Evolutionary conservation across 1,140 invertebrate genomes (phyloP).

Genomic region (Lepidurus couesii): DNA sequence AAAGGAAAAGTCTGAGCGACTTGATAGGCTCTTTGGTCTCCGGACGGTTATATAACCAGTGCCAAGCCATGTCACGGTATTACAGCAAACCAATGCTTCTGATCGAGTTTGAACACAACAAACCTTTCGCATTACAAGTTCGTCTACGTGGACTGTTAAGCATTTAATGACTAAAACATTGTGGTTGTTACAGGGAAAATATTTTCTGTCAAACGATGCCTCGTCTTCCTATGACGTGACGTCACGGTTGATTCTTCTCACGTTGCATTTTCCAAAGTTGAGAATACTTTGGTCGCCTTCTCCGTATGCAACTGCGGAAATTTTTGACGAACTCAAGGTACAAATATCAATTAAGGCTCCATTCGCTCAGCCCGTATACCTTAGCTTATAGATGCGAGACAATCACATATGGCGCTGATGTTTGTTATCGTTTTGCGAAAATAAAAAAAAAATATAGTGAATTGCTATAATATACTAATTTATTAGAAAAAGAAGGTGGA

Average conservation of each 20-base stretch:
- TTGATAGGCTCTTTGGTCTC: conserved; percentile 91
- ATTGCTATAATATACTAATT: conserved; percentile 9
- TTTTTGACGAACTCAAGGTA: conserved; percentile 71
- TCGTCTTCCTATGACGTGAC: conserved; percentile 67
- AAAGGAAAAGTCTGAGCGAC: conserved; percentile 96
- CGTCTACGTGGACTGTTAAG: not conserved
- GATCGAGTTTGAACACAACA: conserved; percentile 94
- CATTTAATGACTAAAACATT: not conserved
- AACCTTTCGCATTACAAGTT: conserved; percentile 80
- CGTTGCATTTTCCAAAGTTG: conserved; percentile 87
- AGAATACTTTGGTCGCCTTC: conserved; percentile 92
- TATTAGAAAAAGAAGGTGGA: conserved; percentile 25
- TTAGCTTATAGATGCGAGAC: conserved; percentile 5
- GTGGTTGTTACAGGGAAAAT: conserved; percentile 58
- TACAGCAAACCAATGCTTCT: conserved; percentile 86
- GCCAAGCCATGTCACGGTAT: conserved; percentile 78
- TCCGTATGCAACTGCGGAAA: conserved; percentile 87
- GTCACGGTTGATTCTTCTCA: conserved; percentile 71
- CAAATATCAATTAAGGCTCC: conserved; percentile 34
- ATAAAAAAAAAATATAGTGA: not conserved
- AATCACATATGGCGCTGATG: not conserved
- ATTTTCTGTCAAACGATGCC: conserved; percentile 66
- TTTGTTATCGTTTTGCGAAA: not conserved
- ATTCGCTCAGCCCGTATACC: not conserved
- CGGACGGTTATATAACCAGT: conserved; percentile 92